Evolutionary conservation across 2,797 vertebrate genomes (phyloP).

Genomic region (Hirundo rustica): DNA sequence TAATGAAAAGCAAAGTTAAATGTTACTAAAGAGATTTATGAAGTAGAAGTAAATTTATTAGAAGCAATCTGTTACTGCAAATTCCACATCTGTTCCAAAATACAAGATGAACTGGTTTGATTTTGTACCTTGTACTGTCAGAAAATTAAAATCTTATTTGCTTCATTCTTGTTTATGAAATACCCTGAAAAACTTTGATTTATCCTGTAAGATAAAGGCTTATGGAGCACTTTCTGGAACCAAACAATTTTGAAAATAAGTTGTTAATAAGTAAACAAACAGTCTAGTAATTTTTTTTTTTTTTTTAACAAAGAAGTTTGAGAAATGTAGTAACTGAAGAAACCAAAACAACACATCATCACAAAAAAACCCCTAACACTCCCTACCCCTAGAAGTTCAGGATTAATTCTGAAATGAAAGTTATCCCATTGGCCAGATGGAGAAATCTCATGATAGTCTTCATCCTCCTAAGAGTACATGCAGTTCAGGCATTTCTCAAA

Average conservation of each 20-base stretch:
- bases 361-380: neutral
- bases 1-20: neutral
- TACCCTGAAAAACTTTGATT: neutral
- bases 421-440: neutral
- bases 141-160: neutral
- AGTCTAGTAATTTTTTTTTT: neutral
- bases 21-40: neutral
- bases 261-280: neutral
- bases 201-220: neutral
- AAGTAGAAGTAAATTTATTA: neutral
- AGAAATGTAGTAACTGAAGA: neutral
- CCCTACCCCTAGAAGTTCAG: neutral
- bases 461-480: neutral
- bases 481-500: neutral
- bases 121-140: neutral
- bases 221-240: neutral
- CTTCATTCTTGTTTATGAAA: neutral
- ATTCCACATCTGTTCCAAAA: neutral
- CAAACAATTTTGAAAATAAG: neutral
- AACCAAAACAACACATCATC: neutral
- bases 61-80: neutral
- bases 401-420: neutral
- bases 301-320: accelerated
- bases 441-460: neutral
- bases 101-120: neutral